phyloP scores from a whole-genome alignment of 2,888 invertebrate genomes.

The Ormyrus thymus region DNA sequence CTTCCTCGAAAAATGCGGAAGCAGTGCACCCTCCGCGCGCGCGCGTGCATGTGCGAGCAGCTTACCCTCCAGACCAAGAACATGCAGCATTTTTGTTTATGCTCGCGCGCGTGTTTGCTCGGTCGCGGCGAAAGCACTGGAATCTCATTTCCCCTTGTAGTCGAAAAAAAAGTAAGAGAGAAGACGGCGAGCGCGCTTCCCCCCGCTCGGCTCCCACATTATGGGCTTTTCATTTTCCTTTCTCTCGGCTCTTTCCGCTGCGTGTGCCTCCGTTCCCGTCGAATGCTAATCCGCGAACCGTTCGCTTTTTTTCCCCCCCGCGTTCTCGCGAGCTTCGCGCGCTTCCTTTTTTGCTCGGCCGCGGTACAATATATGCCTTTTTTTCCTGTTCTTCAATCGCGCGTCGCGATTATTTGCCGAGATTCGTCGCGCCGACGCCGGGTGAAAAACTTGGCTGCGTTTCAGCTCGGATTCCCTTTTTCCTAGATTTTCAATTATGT shows the following conservation, averaged over 20 bases:
- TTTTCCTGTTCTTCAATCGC: constrained; percentile 5
- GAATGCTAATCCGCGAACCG: constrained; percentile 37
- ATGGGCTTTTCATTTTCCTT: constrained; percentile 43
- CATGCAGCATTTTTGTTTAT: not conserved
- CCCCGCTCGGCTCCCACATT: not conserved
- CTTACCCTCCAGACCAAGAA: too few species aligned
- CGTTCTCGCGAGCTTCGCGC: not conserved
- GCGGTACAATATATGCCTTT: not conserved
- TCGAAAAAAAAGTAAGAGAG: not conserved
- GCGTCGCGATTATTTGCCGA: too few species aligned
- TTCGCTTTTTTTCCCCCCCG: constrained; percentile 14
- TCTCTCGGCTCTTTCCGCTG: constrained; percentile 6
- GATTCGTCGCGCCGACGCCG: too few species aligned
- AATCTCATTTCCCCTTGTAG: constrained; percentile 41
- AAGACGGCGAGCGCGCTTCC: constrained; percentile 2
- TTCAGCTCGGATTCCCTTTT: too few species aligned
- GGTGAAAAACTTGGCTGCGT: too few species aligned
- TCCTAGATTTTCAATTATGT: too few species aligned
- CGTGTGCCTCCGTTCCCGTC: not conserved
- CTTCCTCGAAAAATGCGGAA: too few species aligned
- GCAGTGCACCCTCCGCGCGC: too few species aligned
- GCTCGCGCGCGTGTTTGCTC: not conserved
- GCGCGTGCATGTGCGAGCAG: too few species aligned
- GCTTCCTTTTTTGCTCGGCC: not conserved
- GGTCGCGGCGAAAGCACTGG: not conserved